Base-by-base conservation (phyloP, 1,140 invertebrate genomes). In the Drosophila lowei region DNA sequence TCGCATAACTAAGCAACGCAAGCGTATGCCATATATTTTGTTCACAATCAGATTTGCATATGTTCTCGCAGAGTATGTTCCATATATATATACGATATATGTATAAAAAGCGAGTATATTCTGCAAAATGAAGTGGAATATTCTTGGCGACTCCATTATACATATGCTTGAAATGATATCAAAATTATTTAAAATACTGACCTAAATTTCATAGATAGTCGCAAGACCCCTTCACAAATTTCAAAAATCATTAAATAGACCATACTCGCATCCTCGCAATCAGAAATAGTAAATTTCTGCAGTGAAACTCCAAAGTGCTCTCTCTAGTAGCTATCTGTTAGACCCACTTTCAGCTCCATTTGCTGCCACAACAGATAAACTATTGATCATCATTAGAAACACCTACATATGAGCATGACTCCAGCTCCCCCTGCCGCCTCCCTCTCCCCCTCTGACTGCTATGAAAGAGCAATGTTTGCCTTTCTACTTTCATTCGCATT, bases 351-450 rank as follows among this genome's bases (percentile, higher is more conserved):
- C 46, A 30, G 46, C 46, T 43, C 34, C 63, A 65, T 65, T 65
- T 65, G 63, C 50, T 65, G 63, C 25, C 44, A 65, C 64, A 65
- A 52, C 63, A 65, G 46, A 65, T 65, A 58, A 65, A 65, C 63
- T 68, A 70, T 70, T 57, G 66, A 70, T 70, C 64, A 48, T 56
- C 64, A 70, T 68, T 56, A 68, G 52, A 70, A 68, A 56, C 28
- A 50, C 64, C 55, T 15, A 48, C 50, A 68, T 38, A 38, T 38
- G 34, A 38, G 11, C 34, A 38, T 38, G 34, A 38, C 34, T 13
- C 11, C 18, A 23, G 30, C 18, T 55, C 16, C 28, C 44, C 38
- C 23, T 9, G 18, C 41, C 7, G 21, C 4, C 9, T 21, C n/a
- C 47, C 34, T 48, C 34, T 15, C 18, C 28, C 34, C 28, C 34